phyloP scores from a whole-genome alignment of 2,113 vertebrate species.

The Hemibagrus wyckioides region DNA sequence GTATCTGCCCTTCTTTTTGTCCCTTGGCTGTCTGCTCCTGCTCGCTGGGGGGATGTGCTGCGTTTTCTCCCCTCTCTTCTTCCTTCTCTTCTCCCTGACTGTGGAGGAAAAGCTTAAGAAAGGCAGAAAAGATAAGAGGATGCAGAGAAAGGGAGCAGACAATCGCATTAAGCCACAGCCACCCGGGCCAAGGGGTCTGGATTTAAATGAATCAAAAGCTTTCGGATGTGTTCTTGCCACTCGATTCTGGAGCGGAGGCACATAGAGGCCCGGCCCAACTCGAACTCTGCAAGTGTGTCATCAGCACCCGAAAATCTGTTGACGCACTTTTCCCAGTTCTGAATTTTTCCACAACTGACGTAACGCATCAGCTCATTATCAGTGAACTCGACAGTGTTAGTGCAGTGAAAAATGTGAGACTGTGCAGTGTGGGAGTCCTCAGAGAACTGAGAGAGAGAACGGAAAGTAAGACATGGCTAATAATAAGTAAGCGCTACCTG shows the following conservation, averaged over 20 bases:
- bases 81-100: slow-evolving; percentile 42
- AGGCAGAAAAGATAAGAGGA: slow-evolving; percentile 58
- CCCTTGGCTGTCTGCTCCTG: neutral
- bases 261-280: neutral
- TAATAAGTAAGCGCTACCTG: slow-evolving; percentile 24
- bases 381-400: neutral
- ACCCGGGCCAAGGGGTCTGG: slow-evolving; percentile 57
- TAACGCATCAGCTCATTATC: slow-evolving; percentile 30
- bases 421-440: slow-evolving; percentile 1
- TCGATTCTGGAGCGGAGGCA: neutral
- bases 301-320: neutral
- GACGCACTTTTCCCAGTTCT: neutral
- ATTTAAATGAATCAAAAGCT: slow-evolving; percentile 55
- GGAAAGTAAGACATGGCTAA: slow-evolving; percentile 6
- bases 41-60: neutral
- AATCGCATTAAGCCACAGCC: slow-evolving; percentile 62
- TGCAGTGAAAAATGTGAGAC: neutral
- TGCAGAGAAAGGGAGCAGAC: slow-evolving; percentile 47
- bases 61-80: neutral
- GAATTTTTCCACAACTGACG: slow-evolving; percentile 11
- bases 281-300: slow-evolving; percentile 6
- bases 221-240: slow-evolving; percentile 28
- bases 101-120: slow-evolving; percentile 49
- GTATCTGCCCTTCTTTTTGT: neutral
- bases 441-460: neutral